These are phyloP conservation scores for Myrmecobius fasciatus DNA, from an alignment of 2,113 vertebrate species.

Conservation along the genomic window DNA sequence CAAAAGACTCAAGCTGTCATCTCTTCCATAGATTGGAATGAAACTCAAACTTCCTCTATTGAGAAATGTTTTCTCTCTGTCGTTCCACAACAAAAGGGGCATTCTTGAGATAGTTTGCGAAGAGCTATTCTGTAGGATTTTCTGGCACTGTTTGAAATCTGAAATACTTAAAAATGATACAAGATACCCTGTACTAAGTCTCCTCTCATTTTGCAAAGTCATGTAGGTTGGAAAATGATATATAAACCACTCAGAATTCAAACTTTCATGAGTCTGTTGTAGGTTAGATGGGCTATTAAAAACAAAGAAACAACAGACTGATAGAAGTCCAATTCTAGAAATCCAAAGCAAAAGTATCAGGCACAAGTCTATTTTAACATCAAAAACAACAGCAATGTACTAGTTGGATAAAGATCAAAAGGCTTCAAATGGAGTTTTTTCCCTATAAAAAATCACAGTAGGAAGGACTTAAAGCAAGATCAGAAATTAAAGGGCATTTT, in stretches of 20 bases:
- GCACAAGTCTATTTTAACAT: slow-evolving; percentile 45
- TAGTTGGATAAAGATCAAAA: slow-evolving; percentile 50
- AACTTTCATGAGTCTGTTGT: not conserved
- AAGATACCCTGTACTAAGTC: slow-evolving; percentile 3
- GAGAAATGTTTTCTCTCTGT: not conserved
- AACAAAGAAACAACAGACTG: not conserved
- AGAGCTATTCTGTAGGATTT: slow-evolving; percentile 3
- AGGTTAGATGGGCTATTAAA: slow-evolving; percentile 9
- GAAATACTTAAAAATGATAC: not conserved
- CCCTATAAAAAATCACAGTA: slow-evolving; percentile 59
- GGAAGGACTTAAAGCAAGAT: slow-evolving; percentile 64
- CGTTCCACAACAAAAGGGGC: not conserved
- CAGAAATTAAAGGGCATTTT: slow-evolving; percentile 71
- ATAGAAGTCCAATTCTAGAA: not conserved
- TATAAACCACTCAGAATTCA: not conserved
- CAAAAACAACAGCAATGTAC: not conserved
- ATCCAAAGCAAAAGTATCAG: not conserved
- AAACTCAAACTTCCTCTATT: not conserved
- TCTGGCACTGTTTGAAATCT: not conserved
- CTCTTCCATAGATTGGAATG: not conserved
- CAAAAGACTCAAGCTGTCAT: not conserved
- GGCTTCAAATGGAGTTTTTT: slow-evolving; percentile 38
- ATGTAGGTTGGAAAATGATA: slow-evolving; percentile 16
- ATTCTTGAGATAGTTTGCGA: not conserved
- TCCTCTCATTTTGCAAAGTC: slow-evolving; percentile 4